phyloP scores from a whole-genome alignment of 2,888 invertebrate species.

The Aphidoletes aphidimyza region DNA sequence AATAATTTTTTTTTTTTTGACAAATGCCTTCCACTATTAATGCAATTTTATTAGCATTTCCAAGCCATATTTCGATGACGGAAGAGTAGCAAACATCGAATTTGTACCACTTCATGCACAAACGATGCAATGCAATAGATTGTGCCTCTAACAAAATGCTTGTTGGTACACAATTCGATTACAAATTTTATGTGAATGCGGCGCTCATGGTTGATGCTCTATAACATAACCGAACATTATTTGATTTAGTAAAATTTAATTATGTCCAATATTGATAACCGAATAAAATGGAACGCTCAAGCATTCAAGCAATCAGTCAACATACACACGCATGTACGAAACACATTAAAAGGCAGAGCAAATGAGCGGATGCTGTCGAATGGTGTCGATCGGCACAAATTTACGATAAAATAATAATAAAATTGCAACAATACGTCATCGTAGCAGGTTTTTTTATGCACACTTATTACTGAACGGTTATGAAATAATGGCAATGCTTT shows the following conservation, averaged over 20 bases:
- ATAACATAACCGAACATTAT: not conserved
- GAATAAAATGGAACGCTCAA: not conserved
- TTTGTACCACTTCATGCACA: not conserved
- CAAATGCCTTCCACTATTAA: no score
- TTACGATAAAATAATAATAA: conserved; percentile 43
- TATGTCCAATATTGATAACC: conserved; percentile 49
- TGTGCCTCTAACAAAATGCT: not conserved
- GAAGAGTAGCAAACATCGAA: no score
- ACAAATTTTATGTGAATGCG: not conserved
- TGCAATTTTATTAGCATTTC: no score
- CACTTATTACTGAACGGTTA: not conserved
- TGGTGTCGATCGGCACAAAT: conserved; percentile 28
- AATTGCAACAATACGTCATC: conserved; percentile 34
- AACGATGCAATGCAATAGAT: not conserved
- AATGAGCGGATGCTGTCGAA: conserved; percentile 18
- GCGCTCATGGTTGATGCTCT: no score
- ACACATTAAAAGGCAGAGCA: not conserved
- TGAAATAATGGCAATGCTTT: conserved; percentile 35
- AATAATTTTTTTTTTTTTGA: no score
- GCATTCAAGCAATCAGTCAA: not conserved
- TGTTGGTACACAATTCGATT: conserved; percentile 24
- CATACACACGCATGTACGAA: not conserved
- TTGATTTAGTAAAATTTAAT: conserved; percentile 9
- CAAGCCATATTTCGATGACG: no score
- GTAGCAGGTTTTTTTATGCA: conserved; percentile 39